Evolutionary conservation across 53 echinoderm and acorn worm genomes (phyloP).

Genomic region (Stichopus horrens): DNA sequence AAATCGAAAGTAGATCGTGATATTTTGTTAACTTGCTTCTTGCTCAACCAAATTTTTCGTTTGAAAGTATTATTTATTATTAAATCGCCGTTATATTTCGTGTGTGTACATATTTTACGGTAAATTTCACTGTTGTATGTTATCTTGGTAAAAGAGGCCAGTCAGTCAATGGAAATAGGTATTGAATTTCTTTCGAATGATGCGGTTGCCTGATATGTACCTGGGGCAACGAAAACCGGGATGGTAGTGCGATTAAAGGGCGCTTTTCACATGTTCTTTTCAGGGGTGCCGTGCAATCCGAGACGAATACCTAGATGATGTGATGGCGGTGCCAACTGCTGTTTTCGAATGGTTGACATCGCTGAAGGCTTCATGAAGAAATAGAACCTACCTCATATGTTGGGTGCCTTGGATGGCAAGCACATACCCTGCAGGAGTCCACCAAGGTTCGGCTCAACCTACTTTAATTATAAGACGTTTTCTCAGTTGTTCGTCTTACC

Average conservation of each 20-base stretch:
- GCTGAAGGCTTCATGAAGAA: conserved; percentile 37
- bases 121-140: too few relatives aligned
- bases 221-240: too few relatives aligned
- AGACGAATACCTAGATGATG: conserved; percentile 43
- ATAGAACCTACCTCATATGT: conserved; percentile 43
- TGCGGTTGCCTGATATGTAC: too few relatives aligned
- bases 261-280: too few relatives aligned
- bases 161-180: too few relatives aligned
- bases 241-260: too few relatives aligned
- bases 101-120: conserved; percentile 54
- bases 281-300: conserved; percentile 44
- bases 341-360: conserved; percentile 14
- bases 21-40: too few relatives aligned
- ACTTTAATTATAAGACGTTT: conserved; percentile 42
- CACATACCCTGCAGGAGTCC: conserved; percentile 45
- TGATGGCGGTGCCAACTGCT: conserved; percentile 32
- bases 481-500: conserved; percentile 43
- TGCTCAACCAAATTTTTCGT: too few relatives aligned
- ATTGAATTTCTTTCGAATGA: too few relatives aligned
- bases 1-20: too few relatives aligned
- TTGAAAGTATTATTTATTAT: too few relatives aligned
- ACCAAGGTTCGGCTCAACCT: conserved; percentile 41
- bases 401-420: conserved; percentile 51
- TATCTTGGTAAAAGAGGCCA: too few relatives aligned
- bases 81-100: conserved; percentile 49